Conservation (phyloP, 2,113 vertebrate species). For the Neoarius graeffei region DNA sequence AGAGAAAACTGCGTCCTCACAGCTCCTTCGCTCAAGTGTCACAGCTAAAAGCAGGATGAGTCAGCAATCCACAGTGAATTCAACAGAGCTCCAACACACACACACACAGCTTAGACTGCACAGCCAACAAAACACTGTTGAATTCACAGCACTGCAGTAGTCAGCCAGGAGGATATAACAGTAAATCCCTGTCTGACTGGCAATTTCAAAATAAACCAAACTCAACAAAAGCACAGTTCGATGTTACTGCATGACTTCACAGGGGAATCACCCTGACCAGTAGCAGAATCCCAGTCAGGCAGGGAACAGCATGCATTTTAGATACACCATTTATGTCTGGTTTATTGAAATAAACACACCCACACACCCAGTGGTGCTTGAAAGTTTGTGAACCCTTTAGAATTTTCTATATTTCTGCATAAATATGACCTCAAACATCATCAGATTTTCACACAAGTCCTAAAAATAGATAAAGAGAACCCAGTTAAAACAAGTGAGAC, state of each 20-base stretch:
- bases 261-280: slow-evolving; percentile 4
- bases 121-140: background rate
- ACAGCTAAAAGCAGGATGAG: slow-evolving; percentile 10
- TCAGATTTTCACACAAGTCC: no score
- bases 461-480: no score
- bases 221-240: background rate
- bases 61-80: background rate
- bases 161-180: slow-evolving; percentile 8
- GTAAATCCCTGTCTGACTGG: slow-evolving; percentile 9
- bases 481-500: no score
- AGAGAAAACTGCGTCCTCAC: background rate
- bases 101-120: slow-evolving; percentile 5
- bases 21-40: background rate
- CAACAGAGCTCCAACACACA: slow-evolving; percentile 6
- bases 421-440: no score
- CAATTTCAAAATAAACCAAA: background rate
- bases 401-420: no score
- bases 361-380: no score
- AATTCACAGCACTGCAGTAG: background rate
- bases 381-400: no score
- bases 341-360: no score
- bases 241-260: background rate
- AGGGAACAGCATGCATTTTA: background rate
- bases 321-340: background rate
- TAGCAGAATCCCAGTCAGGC: background rate